A percentile compares a stretch with the other conserved stretches of the same genome.
Evolutionary conservation across 2,888 invertebrate genomes (phyloP).

Genomic region (Elmis aenea): DNA sequence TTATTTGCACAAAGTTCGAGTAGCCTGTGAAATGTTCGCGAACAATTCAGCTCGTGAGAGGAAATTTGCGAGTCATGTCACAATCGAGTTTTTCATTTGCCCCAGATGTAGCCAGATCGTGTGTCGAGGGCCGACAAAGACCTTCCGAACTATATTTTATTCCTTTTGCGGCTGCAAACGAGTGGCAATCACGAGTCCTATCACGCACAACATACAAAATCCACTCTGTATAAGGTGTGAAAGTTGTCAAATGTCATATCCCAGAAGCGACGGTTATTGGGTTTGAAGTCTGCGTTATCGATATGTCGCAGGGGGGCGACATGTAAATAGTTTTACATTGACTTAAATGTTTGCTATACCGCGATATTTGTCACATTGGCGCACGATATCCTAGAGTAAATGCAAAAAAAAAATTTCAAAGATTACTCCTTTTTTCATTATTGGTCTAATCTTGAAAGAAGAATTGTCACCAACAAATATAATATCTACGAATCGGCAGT

Average conservation of each 20-base stretch:
- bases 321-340: constrained; percentile 12
- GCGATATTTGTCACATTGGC: too few species aligned
- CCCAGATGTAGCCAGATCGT: not conserved
- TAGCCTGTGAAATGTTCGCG: too few species aligned
- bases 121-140: not conserved
- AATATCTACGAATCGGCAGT: too few species aligned
- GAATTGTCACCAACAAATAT: too few species aligned
- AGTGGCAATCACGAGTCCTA: constrained; percentile 25
- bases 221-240: constrained; percentile 26
- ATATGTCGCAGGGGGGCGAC: constrained; percentile 17
- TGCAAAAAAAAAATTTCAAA: too few species aligned
- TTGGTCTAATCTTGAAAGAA: too few species aligned
- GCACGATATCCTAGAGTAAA: too few species aligned
- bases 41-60: too few species aligned
- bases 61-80: not conserved
- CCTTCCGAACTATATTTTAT: constrained; percentile 21
- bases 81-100: not conserved
- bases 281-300: constrained; percentile 20
- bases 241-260: constrained; percentile 26
- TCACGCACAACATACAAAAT: constrained; percentile 30
- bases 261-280: constrained; percentile 19
- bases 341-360: constrained; percentile 10
- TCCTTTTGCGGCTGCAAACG: constrained; percentile 24
- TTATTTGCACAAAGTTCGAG: too few species aligned
- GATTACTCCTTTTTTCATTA: too few species aligned